Base-by-base conservation (phyloP, 2,797 vertebrate species). In the Crypturellus tataupa region DNA sequence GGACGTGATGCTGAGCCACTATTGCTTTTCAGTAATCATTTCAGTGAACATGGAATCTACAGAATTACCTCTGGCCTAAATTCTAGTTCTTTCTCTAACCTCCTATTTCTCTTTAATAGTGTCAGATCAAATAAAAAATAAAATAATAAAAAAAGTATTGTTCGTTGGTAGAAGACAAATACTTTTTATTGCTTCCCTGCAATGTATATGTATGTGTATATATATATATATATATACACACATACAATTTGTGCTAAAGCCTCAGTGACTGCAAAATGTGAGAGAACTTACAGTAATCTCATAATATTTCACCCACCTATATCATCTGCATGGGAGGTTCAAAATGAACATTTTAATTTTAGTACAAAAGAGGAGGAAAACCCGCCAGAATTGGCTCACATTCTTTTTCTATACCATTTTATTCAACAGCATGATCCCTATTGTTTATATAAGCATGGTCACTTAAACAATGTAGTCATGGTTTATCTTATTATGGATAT, bases 401-500 rank as follows among this genome's bases (percentile, higher is more conserved):
- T 15, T 31, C n/a, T 60, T 44, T 63, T 39, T 44, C 6, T 47
- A 9, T 35, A 55, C 20, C 46, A 31, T 71, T 60, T 92, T 62
- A 39, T 83, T 93, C 42, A 18, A 10, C 59, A 42, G 47, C 63
- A 56, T 33, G 40, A 76, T 85, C 25, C 3, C 44, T 89, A 14
- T 9, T 91, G 23, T 75, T 93, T 92, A 7, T 91, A 75, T 51
- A 92, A 14, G 58, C n/a, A 47, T 81, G 44, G 65, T 80, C 87
- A 93, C 63, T 80, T 89, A 87, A 94, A 70, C 23, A 80, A 18
- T 67, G 90, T 76, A 92, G 68, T 59, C 40, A 63, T 77, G 84
- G 78, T 79, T 83, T 83, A 68, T 91, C 91, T 88, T 64, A 44
- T 42, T 81, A 68, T 17, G 87, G 46, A 55, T 87, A 78, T 46